Evolutionary conservation across 2,797 vertebrate genomes (phyloP), one percentile per base, ranked within the genome.

Genomic region (Acanthurus lineatus): DNA sequence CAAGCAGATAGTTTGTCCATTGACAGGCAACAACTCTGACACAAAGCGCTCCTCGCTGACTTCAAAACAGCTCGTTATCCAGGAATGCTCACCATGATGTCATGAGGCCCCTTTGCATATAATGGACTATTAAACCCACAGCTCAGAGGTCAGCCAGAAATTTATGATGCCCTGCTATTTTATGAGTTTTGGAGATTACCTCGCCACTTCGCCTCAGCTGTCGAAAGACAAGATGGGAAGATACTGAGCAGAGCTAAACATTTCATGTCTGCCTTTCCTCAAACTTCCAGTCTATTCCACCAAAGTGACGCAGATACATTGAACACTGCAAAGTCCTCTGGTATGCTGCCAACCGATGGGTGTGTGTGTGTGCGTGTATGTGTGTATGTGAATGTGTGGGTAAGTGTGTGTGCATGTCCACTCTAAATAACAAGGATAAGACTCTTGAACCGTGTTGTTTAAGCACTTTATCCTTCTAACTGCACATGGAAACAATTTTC

Each of bases 41-140:
- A 73, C 68, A 73, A 65, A 61, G 54, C 11, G n/a, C 68, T 76
- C 12, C 63, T 60, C 10, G 16, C 75, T 71, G 68, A 72, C 81
- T 89, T 85, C 75, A 83, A 81, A 88, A 83, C 81, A 79, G 82
- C 86, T 86, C 9, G 59, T 91, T 89, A 85, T 69, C 51, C 79
- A 86, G 83, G 80, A 93, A 91, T 86, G 77, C 70, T 85, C 45
- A 15, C 86, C 78, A 79, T 92, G 81, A 90, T 84, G 77, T 90
- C 87, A 91, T 73, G 84, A 85, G 82, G 75, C 83, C 82, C 80
- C 80, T 82, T 76, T 32, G 60, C 69, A 84, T 86, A 89, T 82
- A 81, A 84, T 67, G 69, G 61, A 69, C 72, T 72, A 86, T 76
- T 81, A 90, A 82, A 84, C 53, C 76, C 73, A 52, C 69, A 67